Evolutionary conservation across 2,113 vertebrate species (phyloP).

Genomic region (Morone chrysops): DNA sequence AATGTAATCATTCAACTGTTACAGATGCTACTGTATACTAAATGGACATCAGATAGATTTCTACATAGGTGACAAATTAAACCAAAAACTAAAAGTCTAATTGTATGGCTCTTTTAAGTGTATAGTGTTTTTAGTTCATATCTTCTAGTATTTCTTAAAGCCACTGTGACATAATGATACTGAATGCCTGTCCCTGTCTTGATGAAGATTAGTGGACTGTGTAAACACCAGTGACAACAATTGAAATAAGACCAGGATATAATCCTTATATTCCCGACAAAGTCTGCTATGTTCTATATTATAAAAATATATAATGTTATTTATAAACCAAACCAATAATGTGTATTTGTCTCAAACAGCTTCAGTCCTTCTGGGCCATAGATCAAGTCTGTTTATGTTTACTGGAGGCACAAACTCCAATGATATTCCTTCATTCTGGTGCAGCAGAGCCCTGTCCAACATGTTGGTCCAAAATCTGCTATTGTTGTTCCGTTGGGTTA

Average conservation of each 20-base stretch:
- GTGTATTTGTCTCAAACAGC: not conserved
- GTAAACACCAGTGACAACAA: not conserved
- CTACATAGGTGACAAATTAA: not conserved
- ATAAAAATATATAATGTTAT: not conserved
- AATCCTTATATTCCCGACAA: not conserved
- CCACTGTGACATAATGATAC: not conserved
- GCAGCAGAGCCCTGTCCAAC: not conserved
- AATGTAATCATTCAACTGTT: not conserved
- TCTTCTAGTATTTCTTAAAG: not conserved
- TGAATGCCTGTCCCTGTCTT: not conserved
- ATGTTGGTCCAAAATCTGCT: not conserved
- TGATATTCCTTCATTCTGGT: not conserved
- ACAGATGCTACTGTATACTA: too few species aligned
- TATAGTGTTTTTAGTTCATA: not conserved
- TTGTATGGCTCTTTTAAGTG: not conserved
- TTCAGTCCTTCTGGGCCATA: not conserved
- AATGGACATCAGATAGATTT: not conserved
- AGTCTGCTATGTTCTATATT: not conserved
- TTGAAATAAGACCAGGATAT: not conserved
- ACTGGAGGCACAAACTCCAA: not conserved
- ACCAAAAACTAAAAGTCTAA: not conserved
- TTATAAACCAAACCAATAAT: not conserved
- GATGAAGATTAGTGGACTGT: not conserved
- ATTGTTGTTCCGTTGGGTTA: not conserved
- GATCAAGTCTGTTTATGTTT: not conserved